These are phyloP conservation scores for Nephrotoma flavescens DNA, from an alignment of 2,888 invertebrate species.

Conservation along the genomic window DNA sequence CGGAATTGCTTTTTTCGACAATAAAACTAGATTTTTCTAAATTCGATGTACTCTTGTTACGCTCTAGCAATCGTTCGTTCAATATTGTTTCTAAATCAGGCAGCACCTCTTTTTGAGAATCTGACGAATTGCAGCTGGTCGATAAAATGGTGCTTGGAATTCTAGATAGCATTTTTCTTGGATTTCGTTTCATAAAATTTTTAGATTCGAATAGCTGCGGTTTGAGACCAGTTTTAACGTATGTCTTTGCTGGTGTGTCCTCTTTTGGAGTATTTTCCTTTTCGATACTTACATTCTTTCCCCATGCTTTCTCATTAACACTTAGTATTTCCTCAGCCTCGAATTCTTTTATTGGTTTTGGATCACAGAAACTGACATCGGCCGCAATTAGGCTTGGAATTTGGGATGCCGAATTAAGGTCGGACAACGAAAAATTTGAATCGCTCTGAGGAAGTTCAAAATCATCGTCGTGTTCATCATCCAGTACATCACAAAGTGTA, in stretches of 20 bases:
- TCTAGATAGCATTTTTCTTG: conserved; percentile 47
- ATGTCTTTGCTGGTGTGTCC: conserved; percentile 9
- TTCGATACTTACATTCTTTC: conserved; percentile 21
- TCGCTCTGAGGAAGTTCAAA: conserved; percentile 18
- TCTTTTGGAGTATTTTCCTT: conserved; percentile 14
- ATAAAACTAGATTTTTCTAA: neutral
- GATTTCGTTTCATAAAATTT: conserved; percentile 59
- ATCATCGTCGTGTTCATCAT: conserved; percentile 21
- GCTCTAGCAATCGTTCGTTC: conserved; percentile 12
- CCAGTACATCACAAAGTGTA: conserved; percentile 42
- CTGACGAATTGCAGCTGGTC: conserved; percentile 5
- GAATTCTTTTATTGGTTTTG: conserved; percentile 18
- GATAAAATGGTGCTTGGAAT: conserved; percentile 13
- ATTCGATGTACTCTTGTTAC: conserved; percentile 17
- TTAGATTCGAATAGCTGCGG: conserved; percentile 54
- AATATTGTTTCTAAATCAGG: conserved; percentile 31
- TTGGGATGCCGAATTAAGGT: neutral
- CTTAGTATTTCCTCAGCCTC: conserved; percentile 19
- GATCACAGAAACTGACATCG: neutral
- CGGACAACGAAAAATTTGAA: neutral
- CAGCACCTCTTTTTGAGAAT: conserved; percentile 14
- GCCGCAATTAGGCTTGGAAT: neutral
- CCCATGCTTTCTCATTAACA: conserved; percentile 35
- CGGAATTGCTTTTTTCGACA: conserved; percentile 13
- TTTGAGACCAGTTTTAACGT: conserved; percentile 26